These are phyloP conservation scores for Agonopterix heracliana DNA, from an alignment of 2,888 invertebrate genomes.

Conservation along the genomic window DNA sequence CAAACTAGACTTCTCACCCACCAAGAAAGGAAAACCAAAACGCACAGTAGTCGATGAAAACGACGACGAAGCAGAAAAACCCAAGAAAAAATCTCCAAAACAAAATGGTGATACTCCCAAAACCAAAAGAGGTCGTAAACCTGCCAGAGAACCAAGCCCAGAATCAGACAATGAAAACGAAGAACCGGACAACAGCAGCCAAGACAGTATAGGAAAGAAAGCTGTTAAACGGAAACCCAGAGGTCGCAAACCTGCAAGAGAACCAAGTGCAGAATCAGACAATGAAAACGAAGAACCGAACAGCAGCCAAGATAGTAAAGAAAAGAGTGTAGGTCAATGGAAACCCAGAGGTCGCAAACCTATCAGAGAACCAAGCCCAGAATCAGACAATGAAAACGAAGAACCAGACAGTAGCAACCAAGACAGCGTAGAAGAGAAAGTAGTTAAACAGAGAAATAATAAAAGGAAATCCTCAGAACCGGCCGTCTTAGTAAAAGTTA, in stretches of 20 bases:
- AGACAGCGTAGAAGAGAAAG: constrained; percentile 21
- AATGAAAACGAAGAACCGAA: constrained; percentile 46
- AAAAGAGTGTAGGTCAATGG: constrained; percentile 16
- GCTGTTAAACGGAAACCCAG: constrained; percentile 20
- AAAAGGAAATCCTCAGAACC: constrained; percentile 56
- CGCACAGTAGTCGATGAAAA: constrained; percentile 11
- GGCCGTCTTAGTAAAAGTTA: constrained; percentile 40
- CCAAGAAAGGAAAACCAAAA: constrained; percentile 29
- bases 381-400: constrained; percentile 42
- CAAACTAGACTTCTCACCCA: constrained; percentile 74
- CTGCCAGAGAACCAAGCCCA: constrained; percentile 7
- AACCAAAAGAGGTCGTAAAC: constrained; percentile 24
- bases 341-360: constrained; percentile 27
- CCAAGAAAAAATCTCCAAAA: constrained; percentile 19
- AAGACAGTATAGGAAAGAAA: constrained; percentile 8
- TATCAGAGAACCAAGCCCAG: constrained; percentile 13
- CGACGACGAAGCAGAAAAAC: constrained; percentile 15
- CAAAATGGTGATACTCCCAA: constrained; percentile 18
- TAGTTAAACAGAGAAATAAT: constrained; percentile 25
- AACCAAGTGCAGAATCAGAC: constrained; percentile 17
- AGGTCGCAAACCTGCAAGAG: constrained; percentile 17
- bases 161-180: constrained; percentile 40
- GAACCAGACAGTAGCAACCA: constrained; percentile 26
- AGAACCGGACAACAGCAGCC: constrained; percentile 24
- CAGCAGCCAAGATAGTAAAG: background rate